These are phyloP conservation scores for Tridacna gigas DNA, from an alignment of 2,888 invertebrate species.

Conservation along the genomic window DNA sequence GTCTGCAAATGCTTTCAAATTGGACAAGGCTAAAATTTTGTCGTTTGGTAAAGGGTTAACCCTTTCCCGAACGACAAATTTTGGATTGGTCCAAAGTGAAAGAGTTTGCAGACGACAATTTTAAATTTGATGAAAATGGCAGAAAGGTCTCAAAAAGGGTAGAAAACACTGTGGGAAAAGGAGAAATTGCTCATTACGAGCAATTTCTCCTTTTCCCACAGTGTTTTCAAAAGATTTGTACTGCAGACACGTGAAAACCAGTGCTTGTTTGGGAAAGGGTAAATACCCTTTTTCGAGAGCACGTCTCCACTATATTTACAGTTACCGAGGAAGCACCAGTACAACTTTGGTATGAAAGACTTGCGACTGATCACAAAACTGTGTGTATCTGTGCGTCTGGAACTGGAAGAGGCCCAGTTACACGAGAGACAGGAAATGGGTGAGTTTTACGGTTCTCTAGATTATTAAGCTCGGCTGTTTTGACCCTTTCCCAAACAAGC, in stretches of 20 bases:
- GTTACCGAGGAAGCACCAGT: constrained; percentile 73
- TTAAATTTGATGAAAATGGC: neutral
- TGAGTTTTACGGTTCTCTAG: constrained; percentile 6
- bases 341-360: constrained; percentile 72
- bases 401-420: constrained; percentile 52
- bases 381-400: constrained; percentile 51
- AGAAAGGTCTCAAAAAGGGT: neutral
- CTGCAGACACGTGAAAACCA: neutral
- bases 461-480: too few species aligned
- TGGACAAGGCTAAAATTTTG: too few species aligned
- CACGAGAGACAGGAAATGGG: constrained; percentile 51
- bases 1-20: too few species aligned
- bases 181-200: neutral
- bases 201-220: neutral
- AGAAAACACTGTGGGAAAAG: neutral
- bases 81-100: neutral
- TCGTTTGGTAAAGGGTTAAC: neutral
- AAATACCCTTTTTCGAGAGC: neutral
- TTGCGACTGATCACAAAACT: constrained; percentile 70
- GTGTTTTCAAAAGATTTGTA: neutral
- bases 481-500: too few species aligned
- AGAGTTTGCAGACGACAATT: neutral
- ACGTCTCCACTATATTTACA: constrained; percentile 49
- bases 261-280: neutral
- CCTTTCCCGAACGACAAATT: too few species aligned